phyloP scores from a whole-genome alignment of 2,797 vertebrate genomes.

The Enteromius thamalakanensis region DNA sequence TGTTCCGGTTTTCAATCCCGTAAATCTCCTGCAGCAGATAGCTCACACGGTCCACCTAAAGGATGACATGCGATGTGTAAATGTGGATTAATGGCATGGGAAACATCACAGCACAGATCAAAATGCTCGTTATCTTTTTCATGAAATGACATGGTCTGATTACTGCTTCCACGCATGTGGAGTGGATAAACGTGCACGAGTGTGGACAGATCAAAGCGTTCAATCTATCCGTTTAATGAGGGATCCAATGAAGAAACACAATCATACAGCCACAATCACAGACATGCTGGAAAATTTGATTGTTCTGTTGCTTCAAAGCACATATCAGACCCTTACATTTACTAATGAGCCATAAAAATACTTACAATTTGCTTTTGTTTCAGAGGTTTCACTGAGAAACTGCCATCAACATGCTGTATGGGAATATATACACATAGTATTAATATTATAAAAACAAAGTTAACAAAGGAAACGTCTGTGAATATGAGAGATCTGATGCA shows the following conservation, averaged over 20 bases:
- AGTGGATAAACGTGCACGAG: neutral
- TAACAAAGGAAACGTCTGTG: neutral
- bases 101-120: neutral
- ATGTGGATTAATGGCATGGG: neutral
- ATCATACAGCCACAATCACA: neutral
- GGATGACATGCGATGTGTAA: neutral
- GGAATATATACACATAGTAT: neutral
- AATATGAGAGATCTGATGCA: neutral
- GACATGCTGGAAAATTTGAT: neutral
- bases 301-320: neutral
- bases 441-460: neutral
- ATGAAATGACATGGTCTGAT: neutral
- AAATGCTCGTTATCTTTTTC: neutral
- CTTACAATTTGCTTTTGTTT: conserved; percentile 72
- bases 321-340: neutral
- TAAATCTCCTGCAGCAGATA: conserved; percentile 99
- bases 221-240: neutral
- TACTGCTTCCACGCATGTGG: neutral
- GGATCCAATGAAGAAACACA: neutral
- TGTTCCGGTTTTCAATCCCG: conserved; percentile 99
- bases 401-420: conserved; percentile 68
- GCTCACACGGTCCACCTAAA: conserved; percentile 96
- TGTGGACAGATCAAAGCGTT: neutral
- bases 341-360: neutral
- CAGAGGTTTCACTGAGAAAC: conserved; percentile 65